phyloP scores from a whole-genome alignment of 2,888 invertebrate species.

The Entomobrya proxima region DNA sequence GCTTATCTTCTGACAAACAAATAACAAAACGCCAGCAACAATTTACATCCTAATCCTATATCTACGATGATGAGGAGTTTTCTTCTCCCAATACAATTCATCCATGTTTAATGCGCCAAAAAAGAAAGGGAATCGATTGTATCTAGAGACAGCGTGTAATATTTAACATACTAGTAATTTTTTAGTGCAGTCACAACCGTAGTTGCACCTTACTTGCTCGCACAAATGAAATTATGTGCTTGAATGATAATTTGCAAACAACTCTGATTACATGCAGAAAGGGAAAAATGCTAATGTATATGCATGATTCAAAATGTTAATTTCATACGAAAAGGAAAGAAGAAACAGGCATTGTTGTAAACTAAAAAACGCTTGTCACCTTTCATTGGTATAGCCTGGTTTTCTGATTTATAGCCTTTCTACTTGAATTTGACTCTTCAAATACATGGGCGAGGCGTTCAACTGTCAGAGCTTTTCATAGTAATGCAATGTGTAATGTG shows the following conservation, averaged over 20 bases:
- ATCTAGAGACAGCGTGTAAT: not conserved
- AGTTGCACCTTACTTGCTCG: no score
- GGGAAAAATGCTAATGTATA: not conserved
- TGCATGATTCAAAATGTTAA: conserved; percentile 28
- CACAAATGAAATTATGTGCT: no score
- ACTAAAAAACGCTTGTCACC: conserved; percentile 50
- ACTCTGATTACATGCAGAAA: conserved; percentile 14
- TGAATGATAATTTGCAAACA: not conserved
- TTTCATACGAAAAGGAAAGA: conserved; percentile 31
- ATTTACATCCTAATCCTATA: not conserved
- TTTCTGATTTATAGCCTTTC: conserved; percentile 56
- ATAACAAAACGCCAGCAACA: not conserved
- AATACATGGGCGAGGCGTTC: conserved; percentile 44
- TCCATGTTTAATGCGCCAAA: not conserved
- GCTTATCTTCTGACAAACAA: not conserved
- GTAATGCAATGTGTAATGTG: conserved; percentile 29
- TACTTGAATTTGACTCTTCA: conserved; percentile 32
- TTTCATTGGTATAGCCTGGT: conserved; percentile 50
- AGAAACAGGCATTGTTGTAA: conserved; percentile 30
- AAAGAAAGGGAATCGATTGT: conserved; percentile 25
- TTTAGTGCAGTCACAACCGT: no score
- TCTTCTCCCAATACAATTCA: not conserved
- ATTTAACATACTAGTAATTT: not conserved
- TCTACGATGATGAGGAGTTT: not conserved
- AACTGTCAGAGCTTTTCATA: not conserved